phyloP scores from a whole-genome alignment of 2,888 invertebrate genomes.

The Macrosiphum euphorbiae region DNA sequence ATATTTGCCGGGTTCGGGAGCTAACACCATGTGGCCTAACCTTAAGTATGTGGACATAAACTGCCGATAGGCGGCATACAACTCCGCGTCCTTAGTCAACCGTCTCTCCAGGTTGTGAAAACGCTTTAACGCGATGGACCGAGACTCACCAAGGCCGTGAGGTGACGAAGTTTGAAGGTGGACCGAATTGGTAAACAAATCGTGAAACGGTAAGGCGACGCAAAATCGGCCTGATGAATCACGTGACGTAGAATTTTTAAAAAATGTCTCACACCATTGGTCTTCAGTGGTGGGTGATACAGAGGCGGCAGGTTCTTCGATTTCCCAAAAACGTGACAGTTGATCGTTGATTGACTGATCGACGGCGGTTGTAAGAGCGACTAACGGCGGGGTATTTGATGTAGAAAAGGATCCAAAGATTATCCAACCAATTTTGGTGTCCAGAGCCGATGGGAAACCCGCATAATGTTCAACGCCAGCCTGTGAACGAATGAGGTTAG shows the following conservation, averaged over 20 bases:
- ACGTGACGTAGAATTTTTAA: neutral
- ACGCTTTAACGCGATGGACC: no score
- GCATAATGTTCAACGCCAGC: neutral
- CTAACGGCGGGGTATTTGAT: neutral
- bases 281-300: neutral
- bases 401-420: neutral
- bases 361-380: neutral
- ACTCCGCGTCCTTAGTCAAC: no score
- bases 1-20: neutral
- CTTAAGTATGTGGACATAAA: no score
- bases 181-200: no score
- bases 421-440: neutral
- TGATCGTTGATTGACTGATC: neutral
- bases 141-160: no score
- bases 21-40: no score
- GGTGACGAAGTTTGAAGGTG: no score
- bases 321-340: neutral
- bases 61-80: no score
- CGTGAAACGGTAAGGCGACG: no score
- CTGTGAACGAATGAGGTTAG: neutral
- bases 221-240: neutral
- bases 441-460: neutral
- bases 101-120: no score
- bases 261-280: neutral
- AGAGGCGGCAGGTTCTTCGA: neutral